Percentiles rank a stretch among this genome's conserved stretches.
These are phyloP conservation scores for Oligia strigilis DNA, from an alignment of 2,888 invertebrate species.

Conservation along the genomic window DNA sequence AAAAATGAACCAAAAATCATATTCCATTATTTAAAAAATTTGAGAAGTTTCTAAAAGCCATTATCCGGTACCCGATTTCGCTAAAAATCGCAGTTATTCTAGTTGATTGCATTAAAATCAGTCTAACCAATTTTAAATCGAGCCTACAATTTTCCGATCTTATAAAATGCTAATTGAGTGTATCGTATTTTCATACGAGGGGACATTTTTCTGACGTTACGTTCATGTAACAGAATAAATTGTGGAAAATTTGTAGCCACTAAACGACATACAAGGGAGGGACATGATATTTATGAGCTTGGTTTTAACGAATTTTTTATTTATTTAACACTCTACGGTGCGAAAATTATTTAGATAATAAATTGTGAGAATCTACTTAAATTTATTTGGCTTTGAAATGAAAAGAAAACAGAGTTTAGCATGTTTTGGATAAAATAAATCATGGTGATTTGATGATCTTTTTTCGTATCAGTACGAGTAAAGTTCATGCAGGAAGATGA, in stretches of 20 bases:
- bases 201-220: slow-evolving; percentile 57
- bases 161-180: slow-evolving; percentile 52
- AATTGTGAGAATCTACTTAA: not conserved
- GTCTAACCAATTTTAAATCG: slow-evolving; percentile 6
- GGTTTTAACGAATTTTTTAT: slow-evolving; percentile 35
- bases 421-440: not conserved
- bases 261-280: slow-evolving; percentile 37
- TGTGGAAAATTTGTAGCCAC: slow-evolving; percentile 59
- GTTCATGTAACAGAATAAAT: slow-evolving; percentile 32
- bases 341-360: slow-evolving; percentile 28
- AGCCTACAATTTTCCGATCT: not conserved
- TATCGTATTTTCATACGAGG: slow-evolving; percentile 55
- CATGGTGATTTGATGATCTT: not conserved
- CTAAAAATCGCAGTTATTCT: not conserved
- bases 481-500: not conserved
- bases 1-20: not conserved
- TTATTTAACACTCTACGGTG: slow-evolving; percentile 13
- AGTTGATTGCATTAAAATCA: not conserved
- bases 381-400: not conserved
- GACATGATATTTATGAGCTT: slow-evolving; percentile 25
- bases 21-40: not conserved
- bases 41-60: not conserved
- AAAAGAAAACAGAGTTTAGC: not conserved
- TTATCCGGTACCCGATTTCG: too few species aligned
- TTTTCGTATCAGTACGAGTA: not conserved